These are phyloP conservation scores for Spongilla lacustris DNA, from an alignment of 37 sponge, comb jelly and placozoan species.

Conservation along the genomic window DNA sequence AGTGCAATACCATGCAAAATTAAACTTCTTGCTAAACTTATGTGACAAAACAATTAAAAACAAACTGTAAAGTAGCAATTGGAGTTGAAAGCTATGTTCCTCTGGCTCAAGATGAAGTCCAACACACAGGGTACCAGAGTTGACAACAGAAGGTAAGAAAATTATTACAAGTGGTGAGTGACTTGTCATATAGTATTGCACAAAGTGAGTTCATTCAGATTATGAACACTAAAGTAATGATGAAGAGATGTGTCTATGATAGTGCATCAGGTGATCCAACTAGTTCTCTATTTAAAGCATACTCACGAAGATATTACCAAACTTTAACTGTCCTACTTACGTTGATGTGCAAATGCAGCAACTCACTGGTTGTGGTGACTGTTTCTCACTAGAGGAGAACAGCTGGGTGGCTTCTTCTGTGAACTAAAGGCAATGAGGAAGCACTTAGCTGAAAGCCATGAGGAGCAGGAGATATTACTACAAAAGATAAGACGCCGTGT, in stretches of 20 bases:
- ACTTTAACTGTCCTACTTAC: constrained; percentile 8
- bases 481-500: background rate
- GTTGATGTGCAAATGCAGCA: constrained; percentile 42
- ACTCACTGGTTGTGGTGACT: constrained; percentile 35
- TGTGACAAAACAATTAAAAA: background rate
- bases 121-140: constrained; percentile 8
- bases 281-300: constrained; percentile 9
- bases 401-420: constrained; percentile 11
- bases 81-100: background rate
- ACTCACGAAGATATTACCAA: constrained; percentile 13
- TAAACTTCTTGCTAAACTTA: background rate
- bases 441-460: constrained; percentile 37
- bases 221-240: constrained; percentile 7
- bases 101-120: background rate
- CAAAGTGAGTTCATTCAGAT: constrained; percentile 31
- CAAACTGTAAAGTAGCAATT: background rate
- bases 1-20: no score
- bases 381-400: constrained; percentile 24
- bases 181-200: constrained; percentile 17
- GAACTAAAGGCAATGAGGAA: constrained; percentile 29
- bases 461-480: background rate
- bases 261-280: constrained; percentile 10
- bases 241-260: constrained; percentile 24
- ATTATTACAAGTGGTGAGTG: constrained; percentile 12
- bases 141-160: constrained; percentile 19